Base-by-base conservation (phyloP, 2,888 invertebrate species). In the Lutraria lutraria region DNA sequence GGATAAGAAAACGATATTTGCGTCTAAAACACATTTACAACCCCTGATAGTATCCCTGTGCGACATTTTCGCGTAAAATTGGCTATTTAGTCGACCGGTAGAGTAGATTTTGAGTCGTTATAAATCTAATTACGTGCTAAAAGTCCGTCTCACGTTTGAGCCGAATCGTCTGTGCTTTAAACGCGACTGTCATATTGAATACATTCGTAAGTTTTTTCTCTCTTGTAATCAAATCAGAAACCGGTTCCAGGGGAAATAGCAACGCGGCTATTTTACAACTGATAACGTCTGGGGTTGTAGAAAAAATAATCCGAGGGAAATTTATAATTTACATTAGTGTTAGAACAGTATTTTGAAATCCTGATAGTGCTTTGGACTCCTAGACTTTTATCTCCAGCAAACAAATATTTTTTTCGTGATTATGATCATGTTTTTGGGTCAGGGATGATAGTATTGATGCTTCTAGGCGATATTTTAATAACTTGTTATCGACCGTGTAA, bases 91-190 rank as follows among this genome's bases (percentile, higher is more conserved):
- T 82, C 63, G 85, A 76, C 76, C 82, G 84, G 53, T 52, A 80
- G 68, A 82, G 72, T 79, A 31, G 81, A 63, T 87, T 54, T 83
- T 85, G 81, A 87, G 54, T 53, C 84, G 72, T 87, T 82, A 89
- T 89, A 85, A 89, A 89, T 88, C 88, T 85, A 85, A 56, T 85
- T 53, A 88, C 63, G 81, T 53, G 81, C 53, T 80, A 85, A 85
- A 79, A 56, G 54, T 83, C 82, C 43, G 83, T 87, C 54, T 83
- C 83, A 60, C 34, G 68, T 80, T 87, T 87, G 79, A 79, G 87
- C 83, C 87, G 83, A 54, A 6, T 72, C 72, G 84, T 84, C 84
- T 84, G 84, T 25, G 84, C 25, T 25, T 52, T 81, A 54, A 80
- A 52, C 72, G 31, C 72, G 31, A 72, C 72, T 72, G 72, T 72